Evolutionary conservation across 2,888 invertebrate species (phyloP).

Genomic region (Malachius bipustulatus): DNA sequence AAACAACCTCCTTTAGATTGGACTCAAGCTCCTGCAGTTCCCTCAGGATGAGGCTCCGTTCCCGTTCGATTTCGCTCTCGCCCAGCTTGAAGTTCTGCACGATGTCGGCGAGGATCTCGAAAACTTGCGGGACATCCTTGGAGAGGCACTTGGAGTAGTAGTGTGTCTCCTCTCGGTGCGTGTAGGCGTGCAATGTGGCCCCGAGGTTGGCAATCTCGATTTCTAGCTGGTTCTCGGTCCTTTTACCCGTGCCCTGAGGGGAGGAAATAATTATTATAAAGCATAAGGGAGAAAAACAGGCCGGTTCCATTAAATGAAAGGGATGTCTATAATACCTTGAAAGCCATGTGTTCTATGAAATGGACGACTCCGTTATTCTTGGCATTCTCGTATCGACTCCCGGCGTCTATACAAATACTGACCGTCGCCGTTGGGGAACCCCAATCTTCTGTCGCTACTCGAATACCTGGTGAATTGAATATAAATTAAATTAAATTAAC

Average conservation of each 20-base stretch:
- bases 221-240: constrained; percentile 87
- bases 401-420: constrained; percentile 95
- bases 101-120: constrained; percentile 93
- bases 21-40: constrained; percentile 98
- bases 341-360: constrained; percentile 98
- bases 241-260: constrained; percentile 85
- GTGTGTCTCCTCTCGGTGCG: constrained; percentile 93
- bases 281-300: too few relatives aligned
- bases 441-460: constrained; percentile 89
- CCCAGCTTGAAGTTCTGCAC: constrained; percentile 84
- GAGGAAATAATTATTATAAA: too few relatives aligned
- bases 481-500: too few relatives aligned
- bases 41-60: constrained; percentile 88
- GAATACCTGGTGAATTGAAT: too few relatives aligned
- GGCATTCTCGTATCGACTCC: constrained; percentile 84
- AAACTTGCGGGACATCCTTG: constrained; percentile 77
- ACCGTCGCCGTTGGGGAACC: constrained; percentile 92
- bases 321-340: constrained; percentile 51
- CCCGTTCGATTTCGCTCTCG: constrained; percentile 85
- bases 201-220: constrained; percentile 96
- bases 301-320: neutral
- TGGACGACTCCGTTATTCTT: constrained; percentile 95
- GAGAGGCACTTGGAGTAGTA: constrained; percentile 94
- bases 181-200: constrained; percentile 95
- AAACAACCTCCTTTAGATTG: constrained; percentile 94